Evolutionary conservation across 1,140 invertebrate genomes (phyloP), one percentile per base, ranked within the genome.

Genomic region (Pinna nobilis): DNA sequence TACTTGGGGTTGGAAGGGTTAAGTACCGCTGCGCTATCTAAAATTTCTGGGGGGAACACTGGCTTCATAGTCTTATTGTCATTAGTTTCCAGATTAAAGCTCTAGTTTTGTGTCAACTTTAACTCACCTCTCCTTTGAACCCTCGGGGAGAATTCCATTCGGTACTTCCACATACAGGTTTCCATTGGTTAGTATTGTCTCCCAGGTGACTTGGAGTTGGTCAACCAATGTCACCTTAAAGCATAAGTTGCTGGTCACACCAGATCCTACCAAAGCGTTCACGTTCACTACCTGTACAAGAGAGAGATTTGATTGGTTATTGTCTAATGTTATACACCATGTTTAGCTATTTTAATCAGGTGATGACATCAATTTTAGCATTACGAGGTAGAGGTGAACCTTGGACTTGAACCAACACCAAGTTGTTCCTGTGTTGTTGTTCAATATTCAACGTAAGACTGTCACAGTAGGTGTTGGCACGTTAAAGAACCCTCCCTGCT

Each of bases 101-200:
- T 5, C 0, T 2, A 18, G 13, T 4, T 33, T 15, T 37, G 18
- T 1, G 30, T 37, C 39, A 47, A n/a, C 18, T n/a, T 30, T 3
- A 9, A 23, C 66, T 57, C 68, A 87, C 88, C 88, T 88, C 76
- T 98, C 95, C 89, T 97, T 96, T 61, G 96, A 97, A 76, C 95
- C 96, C 82, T 95, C 94, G 4, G 94, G 94, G 67, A 95, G 91
- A 63, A 97, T 92, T 75, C 94, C 93, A 60, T 92, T 92, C 23
- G 96, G 96, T 75, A 98, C 92, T 53, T 96, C 94, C 77, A 98
- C 94, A 88, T 96, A 97, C 66, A 98, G 92, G 76, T 92, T 93
- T 3, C 71, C 57, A 66, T 93, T 92, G 57, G 93, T 92, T 70
- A 96, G 92, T 63, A 96, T 92, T 57, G 95, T 94, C 88, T 96